These are phyloP conservation scores for Emydura subglobosa DNA, from an alignment of 2,113 vertebrate genomes.

Conservation along the genomic window DNA sequence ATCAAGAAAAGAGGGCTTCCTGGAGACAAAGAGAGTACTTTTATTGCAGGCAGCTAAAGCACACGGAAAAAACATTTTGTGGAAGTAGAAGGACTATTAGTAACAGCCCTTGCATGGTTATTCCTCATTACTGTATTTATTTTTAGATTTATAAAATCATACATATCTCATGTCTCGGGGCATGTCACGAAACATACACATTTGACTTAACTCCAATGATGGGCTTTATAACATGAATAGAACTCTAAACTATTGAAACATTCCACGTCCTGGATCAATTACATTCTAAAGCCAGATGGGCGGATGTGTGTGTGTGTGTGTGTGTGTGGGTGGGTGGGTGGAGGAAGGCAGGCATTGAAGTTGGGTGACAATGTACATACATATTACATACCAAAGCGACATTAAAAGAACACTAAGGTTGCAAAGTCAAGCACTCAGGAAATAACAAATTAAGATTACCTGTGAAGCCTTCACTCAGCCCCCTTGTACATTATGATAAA, in stretches of 20 bases:
- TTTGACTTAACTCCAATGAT: not conserved
- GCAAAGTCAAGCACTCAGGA: not conserved
- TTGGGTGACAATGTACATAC: not conserved
- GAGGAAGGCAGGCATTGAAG: not conserved
- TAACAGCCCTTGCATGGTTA: not conserved
- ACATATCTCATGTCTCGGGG: rapidly evolving
- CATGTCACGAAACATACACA: not conserved
- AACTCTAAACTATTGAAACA: not conserved
- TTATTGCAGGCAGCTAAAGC: not conserved
- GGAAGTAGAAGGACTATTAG: not conserved
- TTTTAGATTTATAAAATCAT: not conserved
- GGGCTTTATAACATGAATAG: not conserved
- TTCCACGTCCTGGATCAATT: not conserved
- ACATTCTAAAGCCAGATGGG: not conserved
- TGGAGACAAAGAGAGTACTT: not conserved
- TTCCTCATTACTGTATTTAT: not conserved
- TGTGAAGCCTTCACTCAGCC: slow-evolving; percentile 17
- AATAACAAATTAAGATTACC: not conserved
- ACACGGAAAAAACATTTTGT: not conserved
- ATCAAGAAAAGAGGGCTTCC: not conserved
- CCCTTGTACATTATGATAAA: slow-evolving; percentile 8
- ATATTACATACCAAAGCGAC: not conserved
- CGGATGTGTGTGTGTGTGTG: too few relatives aligned
- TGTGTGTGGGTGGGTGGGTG: too few relatives aligned
- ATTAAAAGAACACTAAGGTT: not conserved